A percentile compares a stretch with the other conserved stretches of the same genome.
Evolutionary conservation across 2,113 vertebrate species (phyloP).

Genomic region (Periophthalmus modestus): DNA sequence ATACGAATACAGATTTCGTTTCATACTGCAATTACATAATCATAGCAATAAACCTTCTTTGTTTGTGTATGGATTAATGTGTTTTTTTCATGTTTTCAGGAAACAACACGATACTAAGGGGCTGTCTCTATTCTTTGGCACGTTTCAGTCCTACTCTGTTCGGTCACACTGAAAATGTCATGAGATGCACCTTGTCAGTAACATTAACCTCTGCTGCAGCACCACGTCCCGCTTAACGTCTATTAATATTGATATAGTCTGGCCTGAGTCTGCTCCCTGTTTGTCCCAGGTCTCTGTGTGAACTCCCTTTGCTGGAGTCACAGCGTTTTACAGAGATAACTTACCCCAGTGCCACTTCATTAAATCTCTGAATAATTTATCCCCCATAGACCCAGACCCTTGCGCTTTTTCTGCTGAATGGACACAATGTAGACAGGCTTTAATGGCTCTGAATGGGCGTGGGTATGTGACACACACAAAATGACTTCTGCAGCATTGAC

Average conservation of each 20-base stretch:
- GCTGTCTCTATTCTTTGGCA: no score
- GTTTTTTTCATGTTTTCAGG: no score
- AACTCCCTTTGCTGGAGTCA: slow-evolving; percentile 42
- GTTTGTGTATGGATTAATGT: no score
- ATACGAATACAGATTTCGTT: no score
- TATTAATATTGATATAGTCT: slow-evolving; percentile 69
- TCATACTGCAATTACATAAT: no score
- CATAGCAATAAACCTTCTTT: no score
- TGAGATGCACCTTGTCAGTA: slow-evolving; percentile 45
- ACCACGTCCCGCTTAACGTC: slow-evolving; percentile 49
- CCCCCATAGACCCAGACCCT: slow-evolving; percentile 33
- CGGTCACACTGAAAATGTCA: slow-evolving; percentile 15
- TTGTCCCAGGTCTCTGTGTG: slow-evolving; percentile 46
- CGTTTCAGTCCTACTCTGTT: not conserved
- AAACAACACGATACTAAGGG: no score
- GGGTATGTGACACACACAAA: slow-evolving; percentile 45
- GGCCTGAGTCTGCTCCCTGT: slow-evolving; percentile 52
- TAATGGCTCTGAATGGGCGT: slow-evolving; percentile 51
- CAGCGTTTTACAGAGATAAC: slow-evolving; percentile 55
- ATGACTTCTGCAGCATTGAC: slow-evolving; percentile 31
- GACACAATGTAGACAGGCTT: slow-evolving; percentile 37
- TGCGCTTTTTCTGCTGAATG: slow-evolving; percentile 47
- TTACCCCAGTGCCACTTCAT: slow-evolving; percentile 49
- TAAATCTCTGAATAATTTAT: slow-evolving; percentile 69
- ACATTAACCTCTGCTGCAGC: slow-evolving; percentile 42